phyloP scores from a whole-genome alignment of 2,113 vertebrate species.

The Dipodomys merriami region DNA sequence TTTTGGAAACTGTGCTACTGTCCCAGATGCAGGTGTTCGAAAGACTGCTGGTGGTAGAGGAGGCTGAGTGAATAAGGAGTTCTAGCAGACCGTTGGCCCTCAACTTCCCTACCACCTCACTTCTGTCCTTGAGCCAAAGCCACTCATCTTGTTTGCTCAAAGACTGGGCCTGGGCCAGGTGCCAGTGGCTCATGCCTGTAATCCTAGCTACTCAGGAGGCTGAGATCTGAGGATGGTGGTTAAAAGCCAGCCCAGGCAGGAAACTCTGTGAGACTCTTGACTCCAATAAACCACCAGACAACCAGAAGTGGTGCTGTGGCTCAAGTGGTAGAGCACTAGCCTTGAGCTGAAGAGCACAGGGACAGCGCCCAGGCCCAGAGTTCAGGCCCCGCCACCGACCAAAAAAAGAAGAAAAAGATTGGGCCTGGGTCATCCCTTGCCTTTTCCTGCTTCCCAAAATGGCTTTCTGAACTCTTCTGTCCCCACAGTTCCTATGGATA shows the following conservation, averaged over 20 bases:
- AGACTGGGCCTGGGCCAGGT: background rate
- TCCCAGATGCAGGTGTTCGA: conserved; percentile 88
- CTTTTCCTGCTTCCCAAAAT: conserved; percentile 2
- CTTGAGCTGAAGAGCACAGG: too few relatives aligned
- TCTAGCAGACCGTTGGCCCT: background rate
- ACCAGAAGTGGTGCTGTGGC: too few relatives aligned
- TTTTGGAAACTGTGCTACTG: conserved; percentile 86
- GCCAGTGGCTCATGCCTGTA: too few relatives aligned
- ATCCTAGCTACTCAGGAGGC: too few relatives aligned
- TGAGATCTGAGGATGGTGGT: too few relatives aligned
- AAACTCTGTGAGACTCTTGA: too few relatives aligned
- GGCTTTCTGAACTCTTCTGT: conserved; percentile 16
- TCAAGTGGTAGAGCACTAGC: too few relatives aligned
- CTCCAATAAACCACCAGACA: too few relatives aligned
- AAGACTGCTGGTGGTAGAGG: conserved; percentile 69
- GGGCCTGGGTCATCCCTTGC: background rate
- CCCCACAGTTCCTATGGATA: conserved; percentile 94
- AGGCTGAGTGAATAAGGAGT: background rate
- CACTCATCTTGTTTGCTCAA: conserved; percentile 17
- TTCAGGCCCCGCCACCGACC: too few relatives aligned
- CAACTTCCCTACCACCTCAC: background rate
- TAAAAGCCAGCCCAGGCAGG: too few relatives aligned
- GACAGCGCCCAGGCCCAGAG: too few relatives aligned
- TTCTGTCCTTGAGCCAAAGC: background rate
- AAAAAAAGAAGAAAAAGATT: background rate